Conservation (phyloP, 2,797 vertebrate genomes). For the Argentina silus region DNA sequence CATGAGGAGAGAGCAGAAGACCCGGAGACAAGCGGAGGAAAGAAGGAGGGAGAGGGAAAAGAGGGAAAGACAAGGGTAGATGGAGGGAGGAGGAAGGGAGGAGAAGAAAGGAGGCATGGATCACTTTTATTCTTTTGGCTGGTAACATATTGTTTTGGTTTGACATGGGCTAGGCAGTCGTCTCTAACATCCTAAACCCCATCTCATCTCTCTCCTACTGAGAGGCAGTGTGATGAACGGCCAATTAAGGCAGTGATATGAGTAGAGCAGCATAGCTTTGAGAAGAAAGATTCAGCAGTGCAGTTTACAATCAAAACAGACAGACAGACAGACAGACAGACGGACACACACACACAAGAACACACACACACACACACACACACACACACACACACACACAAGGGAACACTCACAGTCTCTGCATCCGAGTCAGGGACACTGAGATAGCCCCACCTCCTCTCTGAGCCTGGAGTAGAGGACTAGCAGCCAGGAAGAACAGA, state of each 20-base stretch:
- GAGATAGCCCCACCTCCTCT: slow-evolving; percentile 92
- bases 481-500: slow-evolving; percentile 55
- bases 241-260: slow-evolving; percentile 15
- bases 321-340: slow-evolving; percentile 33
- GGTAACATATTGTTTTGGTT: not conserved
- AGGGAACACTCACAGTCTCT: slow-evolving; percentile 92
- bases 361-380: slow-evolving; percentile 14
- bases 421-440: slow-evolving; percentile 94
- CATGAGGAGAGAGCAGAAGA: slow-evolving; percentile 1
- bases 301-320: not conserved
- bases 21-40: not conserved
- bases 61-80: not conserved
- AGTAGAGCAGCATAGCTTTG: slow-evolving; percentile 14
- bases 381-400: slow-evolving; percentile 14
- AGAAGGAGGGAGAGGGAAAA: not conserved
- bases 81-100: not conserved
- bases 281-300: slow-evolving; percentile 15
- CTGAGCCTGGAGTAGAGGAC: slow-evolving; percentile 85
- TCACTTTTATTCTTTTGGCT: not conserved
- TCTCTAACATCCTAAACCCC: not conserved
- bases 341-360: slow-evolving; percentile 20
- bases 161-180: too few relatives aligned
- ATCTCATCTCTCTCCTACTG: slow-evolving; percentile 27
- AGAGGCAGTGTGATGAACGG: slow-evolving; percentile 30
- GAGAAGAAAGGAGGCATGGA: slow-evolving; percentile 14